Conservation (phyloP, 2,888 invertebrate genomes). For the Nysson spinosus region DNA sequence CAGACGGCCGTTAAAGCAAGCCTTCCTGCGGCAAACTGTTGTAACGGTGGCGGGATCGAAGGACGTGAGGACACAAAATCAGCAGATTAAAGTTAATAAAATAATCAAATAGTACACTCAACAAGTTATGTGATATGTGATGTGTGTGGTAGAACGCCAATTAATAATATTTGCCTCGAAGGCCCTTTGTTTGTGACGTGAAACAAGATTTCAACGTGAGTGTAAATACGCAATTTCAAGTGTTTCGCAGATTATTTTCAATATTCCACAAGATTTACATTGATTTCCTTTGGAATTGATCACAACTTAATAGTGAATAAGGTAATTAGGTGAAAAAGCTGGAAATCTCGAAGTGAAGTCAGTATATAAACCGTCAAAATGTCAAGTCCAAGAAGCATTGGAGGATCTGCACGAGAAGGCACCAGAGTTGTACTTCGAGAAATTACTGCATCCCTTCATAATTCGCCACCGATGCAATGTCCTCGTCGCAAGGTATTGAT, state of each 20-base stretch:
- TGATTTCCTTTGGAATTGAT: not conserved
- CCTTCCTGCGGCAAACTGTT: constrained; percentile 20
- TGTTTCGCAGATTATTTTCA: not conserved
- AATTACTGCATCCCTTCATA: constrained; percentile 69
- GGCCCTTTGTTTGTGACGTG: constrained; percentile 3
- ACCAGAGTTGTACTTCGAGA: constrained; percentile 67
- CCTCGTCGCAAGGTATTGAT: constrained; percentile 60
- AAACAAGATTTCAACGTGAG: constrained; percentile 4
- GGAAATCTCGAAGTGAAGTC: not conserved
- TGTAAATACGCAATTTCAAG: constrained; percentile 7
- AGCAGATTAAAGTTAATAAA: too few species aligned
- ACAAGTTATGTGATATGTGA: too few species aligned
- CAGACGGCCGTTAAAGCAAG: constrained; percentile 52
- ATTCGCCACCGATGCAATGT: constrained; percentile 61
- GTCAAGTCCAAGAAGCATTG: constrained; percentile 62
- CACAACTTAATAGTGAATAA: constrained; percentile 5
- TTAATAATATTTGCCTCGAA: too few species aligned
- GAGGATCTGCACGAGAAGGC: constrained; percentile 63
- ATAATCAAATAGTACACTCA: too few species aligned
- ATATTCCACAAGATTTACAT: not conserved
- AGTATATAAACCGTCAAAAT: constrained; percentile 34
- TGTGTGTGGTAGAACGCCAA: too few species aligned
- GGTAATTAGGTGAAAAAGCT: not conserved
- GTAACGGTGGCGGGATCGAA: constrained; percentile 1
- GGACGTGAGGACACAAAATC: not conserved